These are phyloP conservation scores for Bryconaethiops microstoma DNA, from an alignment of 2,797 vertebrate genomes.

Conservation along the genomic window DNA sequence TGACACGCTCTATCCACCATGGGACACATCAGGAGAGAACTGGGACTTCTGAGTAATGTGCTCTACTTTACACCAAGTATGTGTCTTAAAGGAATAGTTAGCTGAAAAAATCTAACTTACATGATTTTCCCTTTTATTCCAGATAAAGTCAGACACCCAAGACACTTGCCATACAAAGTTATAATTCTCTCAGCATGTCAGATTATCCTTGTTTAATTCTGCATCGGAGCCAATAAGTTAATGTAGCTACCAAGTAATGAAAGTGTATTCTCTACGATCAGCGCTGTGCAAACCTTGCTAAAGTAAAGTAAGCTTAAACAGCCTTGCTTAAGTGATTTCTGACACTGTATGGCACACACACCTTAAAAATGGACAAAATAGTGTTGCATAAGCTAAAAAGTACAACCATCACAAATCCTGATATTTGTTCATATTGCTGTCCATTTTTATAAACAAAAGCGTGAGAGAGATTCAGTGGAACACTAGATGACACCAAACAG, in stretches of 20 bases:
- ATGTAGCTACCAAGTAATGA: neutral
- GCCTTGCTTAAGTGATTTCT: too few species aligned
- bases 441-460: neutral
- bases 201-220: neutral
- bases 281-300: too few species aligned
- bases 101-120: neutral
- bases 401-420: neutral
- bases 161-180: neutral
- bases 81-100: conserved; percentile 26
- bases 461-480: neutral
- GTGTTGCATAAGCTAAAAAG: too few species aligned
- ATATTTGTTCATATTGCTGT: neutral
- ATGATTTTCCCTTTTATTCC: neutral
- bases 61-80: conserved; percentile 54
- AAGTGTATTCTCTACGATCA: neutral
- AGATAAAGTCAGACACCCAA: neutral
- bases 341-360: too few species aligned
- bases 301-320: too few species aligned
- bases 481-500: neutral
- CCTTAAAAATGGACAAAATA: too few species aligned
- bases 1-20: conserved; percentile 34
- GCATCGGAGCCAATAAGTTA: neutral
- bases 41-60: conserved; percentile 41
- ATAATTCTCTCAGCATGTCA: too few species aligned
- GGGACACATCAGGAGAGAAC: conserved; percentile 18